A percentile compares a stretch with the other conserved stretches of the same genome.
phyloP scores from a whole-genome alignment of 1,140 invertebrate genomes.

The Cherax quadricarinatus region DNA sequence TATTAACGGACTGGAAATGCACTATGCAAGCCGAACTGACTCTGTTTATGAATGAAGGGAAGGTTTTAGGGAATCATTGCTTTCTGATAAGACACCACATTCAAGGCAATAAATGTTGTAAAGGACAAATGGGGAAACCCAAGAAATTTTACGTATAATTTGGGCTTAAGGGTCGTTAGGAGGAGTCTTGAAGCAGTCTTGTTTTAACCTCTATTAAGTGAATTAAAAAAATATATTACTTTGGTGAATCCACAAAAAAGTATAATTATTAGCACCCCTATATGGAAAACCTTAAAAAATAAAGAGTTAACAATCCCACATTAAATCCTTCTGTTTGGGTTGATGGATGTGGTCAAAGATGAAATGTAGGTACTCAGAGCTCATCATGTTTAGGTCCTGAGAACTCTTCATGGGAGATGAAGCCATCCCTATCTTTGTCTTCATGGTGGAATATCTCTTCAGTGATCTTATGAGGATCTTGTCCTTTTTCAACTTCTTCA shows the following conservation, averaged over 20 bases:
- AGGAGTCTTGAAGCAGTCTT: not conserved
- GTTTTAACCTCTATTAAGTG: not conserved
- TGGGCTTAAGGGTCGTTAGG: not conserved
- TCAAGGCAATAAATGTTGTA: not conserved
- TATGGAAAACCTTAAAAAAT: not conserved
- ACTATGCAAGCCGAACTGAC: not conserved
- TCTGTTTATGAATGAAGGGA: not conserved
- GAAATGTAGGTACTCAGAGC: conserved; percentile 81
- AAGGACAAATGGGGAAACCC: not conserved
- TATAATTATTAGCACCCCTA: not conserved
- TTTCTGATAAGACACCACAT: not conserved
- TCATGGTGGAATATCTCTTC: conserved; percentile 98
- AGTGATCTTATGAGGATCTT: conserved; percentile 85
- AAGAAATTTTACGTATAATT: not conserved
- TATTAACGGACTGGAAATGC: not conserved
- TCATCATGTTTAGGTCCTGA: conserved; percentile 98
- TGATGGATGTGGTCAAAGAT: not conserved
- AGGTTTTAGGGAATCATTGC: not conserved
- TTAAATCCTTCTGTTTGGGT: not conserved
- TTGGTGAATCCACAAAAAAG: not conserved
- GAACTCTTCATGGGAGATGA: conserved; percentile 96
- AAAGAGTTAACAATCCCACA: not conserved
- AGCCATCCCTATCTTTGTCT: conserved; percentile 96
- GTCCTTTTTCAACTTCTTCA: conserved; percentile 50
- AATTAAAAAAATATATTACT: conserved; percentile 2